Conservation (phyloP, 2,113 vertebrate species). For the Cacatua alba region DNA sequence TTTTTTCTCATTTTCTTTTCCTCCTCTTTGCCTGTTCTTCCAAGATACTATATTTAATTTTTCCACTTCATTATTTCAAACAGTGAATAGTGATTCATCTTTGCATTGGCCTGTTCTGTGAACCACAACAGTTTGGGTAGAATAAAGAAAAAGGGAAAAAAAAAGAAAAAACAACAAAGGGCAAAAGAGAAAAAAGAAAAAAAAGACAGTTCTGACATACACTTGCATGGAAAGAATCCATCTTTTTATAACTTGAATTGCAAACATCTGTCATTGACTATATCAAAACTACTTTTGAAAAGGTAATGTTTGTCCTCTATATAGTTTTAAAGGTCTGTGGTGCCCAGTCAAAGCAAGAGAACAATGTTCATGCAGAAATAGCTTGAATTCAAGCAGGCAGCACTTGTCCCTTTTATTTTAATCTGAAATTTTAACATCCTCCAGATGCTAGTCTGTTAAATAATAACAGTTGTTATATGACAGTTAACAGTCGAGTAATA, state of each 20-base stretch:
- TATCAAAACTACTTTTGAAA: slow-evolving; percentile 52
- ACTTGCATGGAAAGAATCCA: slow-evolving; percentile 36
- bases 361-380: slow-evolving; percentile 9
- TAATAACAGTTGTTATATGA: slow-evolving; percentile 36
- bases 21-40: slow-evolving; percentile 3
- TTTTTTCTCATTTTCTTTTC: slow-evolving; percentile 20
- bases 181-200: neutral
- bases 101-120: slow-evolving; percentile 26
- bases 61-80: slow-evolving; percentile 55
- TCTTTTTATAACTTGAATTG: slow-evolving; percentile 45
- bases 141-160: slow-evolving; percentile 13
- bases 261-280: slow-evolving; percentile 20
- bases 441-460: slow-evolving; percentile 38
- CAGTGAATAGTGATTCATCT: slow-evolving; percentile 55
- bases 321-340: slow-evolving; percentile 18
- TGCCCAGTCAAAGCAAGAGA: neutral
- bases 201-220: neutral
- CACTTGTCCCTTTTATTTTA: slow-evolving; percentile 52
- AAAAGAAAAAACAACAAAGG: neutral
- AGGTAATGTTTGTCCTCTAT: slow-evolving; percentile 42
- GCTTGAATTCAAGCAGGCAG: slow-evolving; percentile 29
- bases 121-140: slow-evolving; percentile 48
- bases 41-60: slow-evolving; percentile 61
- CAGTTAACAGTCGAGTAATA: neutral
- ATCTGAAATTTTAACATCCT: slow-evolving; percentile 43